Evolutionary conservation across 2,113 vertebrate species (phyloP).

Genomic region (Hyla sarda): DNA sequence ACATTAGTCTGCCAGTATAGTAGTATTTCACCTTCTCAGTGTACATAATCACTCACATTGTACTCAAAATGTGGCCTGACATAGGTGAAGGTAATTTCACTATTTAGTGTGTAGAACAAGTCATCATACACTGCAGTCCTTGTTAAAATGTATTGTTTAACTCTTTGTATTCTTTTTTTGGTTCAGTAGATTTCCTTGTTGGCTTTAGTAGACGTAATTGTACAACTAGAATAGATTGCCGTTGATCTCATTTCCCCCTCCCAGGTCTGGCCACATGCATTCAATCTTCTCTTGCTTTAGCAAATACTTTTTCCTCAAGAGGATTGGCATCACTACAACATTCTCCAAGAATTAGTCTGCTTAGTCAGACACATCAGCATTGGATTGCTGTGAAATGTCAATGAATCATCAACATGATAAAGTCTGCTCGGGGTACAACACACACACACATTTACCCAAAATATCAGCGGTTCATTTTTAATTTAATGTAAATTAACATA

Average conservation of each 20-base stretch:
- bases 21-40: neutral
- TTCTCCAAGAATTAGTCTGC: conserved; percentile 19
- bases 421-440: neutral
- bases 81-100: neutral
- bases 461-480: neutral
- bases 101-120: neutral
- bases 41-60: no score
- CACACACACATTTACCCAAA: neutral
- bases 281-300: conserved; percentile 18
- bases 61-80: neutral
- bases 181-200: neutral
- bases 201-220: neutral
- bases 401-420: conserved; percentile 20
- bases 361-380: conserved; percentile 31
- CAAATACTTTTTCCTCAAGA: conserved; percentile 7
- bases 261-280: conserved; percentile 17
- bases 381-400: conserved; percentile 6
- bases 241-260: conserved; percentile 1
- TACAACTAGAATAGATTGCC: neutral
- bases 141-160: neutral
- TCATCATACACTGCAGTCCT: neutral
- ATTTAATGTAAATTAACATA: neutral
- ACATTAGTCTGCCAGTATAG: neutral
- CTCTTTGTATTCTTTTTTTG: neutral
- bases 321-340: conserved; percentile 15